phyloP scores from a whole-genome alignment of 2,113 vertebrate genomes.

The Pterocles orientalis region DNA sequence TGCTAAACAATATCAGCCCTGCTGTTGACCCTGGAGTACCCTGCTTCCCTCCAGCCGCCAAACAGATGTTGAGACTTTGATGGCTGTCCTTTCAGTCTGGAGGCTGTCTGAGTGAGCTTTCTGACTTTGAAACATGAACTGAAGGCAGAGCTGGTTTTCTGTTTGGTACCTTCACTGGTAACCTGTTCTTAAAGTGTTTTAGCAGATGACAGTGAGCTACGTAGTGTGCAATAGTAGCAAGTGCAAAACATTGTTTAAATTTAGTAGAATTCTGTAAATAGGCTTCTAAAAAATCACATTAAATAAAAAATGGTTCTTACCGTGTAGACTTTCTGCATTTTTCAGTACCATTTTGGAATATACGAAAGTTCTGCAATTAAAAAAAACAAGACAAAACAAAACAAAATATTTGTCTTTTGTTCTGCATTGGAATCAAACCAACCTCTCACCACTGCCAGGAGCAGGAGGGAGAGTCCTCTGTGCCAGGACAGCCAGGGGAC shows the following conservation, averaged over 20 bases:
- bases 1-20: not conserved
- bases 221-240: not conserved
- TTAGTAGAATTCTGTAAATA: not conserved
- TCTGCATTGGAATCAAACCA: not conserved
- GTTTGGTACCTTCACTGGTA: not conserved
- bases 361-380: not conserved
- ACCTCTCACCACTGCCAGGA: not conserved
- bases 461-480: not conserved
- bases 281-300: not conserved
- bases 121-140: not conserved
- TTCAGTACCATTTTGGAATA: not conserved
- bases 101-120: not conserved
- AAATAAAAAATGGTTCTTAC: not conserved
- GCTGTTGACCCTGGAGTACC: not conserved
- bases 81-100: not conserved
- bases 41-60: not conserved
- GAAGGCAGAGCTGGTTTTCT: not conserved
- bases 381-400: too few species aligned
- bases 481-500: not conserved
- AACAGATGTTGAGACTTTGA: not conserved
- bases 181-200: not conserved
- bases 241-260: not conserved
- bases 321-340: not conserved
- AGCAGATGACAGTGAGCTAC: not conserved
- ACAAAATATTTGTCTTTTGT: not conserved